A percentile compares a stretch with the other conserved stretches of the same genome.
These are phyloP conservation scores for Drosophila persimilis DNA, from an alignment of 1,140 invertebrate species.

Conservation along the genomic window DNA sequence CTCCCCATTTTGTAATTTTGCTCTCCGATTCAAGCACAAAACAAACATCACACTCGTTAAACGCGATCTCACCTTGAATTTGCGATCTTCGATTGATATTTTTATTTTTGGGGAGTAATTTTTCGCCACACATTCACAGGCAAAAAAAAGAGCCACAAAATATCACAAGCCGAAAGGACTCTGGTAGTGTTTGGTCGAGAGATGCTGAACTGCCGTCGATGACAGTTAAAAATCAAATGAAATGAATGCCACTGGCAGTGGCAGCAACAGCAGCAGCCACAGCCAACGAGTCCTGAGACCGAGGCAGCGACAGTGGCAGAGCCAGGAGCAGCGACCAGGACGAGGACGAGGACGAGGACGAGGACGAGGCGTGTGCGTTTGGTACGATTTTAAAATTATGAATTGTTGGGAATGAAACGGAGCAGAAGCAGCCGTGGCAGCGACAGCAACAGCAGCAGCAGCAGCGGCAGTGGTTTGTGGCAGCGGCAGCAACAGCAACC, in stretches of 20 bases:
- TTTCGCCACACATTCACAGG: constrained; percentile 4
- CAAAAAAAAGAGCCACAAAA: constrained; percentile 2
- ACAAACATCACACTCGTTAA: neutral
- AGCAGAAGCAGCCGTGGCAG: constrained; percentile 46
- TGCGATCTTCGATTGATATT: neutral
- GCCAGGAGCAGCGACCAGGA: constrained; percentile 17
- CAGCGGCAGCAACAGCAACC: constrained; percentile 16
- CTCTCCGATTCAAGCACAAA: no score
- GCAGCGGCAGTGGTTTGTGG: constrained; percentile 10
- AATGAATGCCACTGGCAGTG: constrained; percentile 50
- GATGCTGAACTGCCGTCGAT: constrained; percentile 64
- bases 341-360: constrained; percentile 14
- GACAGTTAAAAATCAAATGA: constrained; percentile 83
- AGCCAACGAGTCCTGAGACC: constrained; percentile 43
- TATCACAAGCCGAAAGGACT: neutral
- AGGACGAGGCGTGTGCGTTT: constrained; percentile 36
- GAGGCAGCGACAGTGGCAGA: constrained; percentile 31
- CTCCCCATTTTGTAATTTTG: neutral
- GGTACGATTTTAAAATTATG: constrained; percentile 81
- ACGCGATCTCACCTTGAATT: constrained; percentile 23
- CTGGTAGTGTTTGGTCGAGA: neutral
- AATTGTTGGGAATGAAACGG: constrained; percentile 73
- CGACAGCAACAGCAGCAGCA: constrained; percentile 18
- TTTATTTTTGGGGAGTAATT: no score
- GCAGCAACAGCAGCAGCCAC: constrained; percentile 22